Evolutionary conservation across 1,140 invertebrate species (phyloP), one percentile per base, ranked within the genome.

Genomic region (Glossosoma conforme): DNA sequence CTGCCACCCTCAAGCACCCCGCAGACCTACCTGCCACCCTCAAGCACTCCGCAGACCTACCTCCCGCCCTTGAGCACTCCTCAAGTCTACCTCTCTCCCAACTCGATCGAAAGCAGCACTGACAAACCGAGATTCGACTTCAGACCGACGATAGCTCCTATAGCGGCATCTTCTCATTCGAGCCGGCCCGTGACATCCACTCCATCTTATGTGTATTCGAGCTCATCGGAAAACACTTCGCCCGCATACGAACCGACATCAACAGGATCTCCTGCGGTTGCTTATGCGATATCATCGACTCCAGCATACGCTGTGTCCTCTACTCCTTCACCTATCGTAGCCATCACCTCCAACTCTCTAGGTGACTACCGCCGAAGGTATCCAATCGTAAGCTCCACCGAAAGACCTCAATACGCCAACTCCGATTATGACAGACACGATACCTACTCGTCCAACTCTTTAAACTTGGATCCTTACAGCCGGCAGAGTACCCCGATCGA

Each of bases 71-170:
- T n/a, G 55, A 37, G 62, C 35, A n/a, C 72, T 64, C 17, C 69
- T 62, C 15, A 63, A 44, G 70, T 76, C 1, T 60, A 65, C 42
- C 64, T 75, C 0, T 72, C 72, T n/a, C 68, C 69, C 10, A 75
- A 75, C 50, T 72, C 70, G 2, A 65, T 73, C 4, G 71, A 72
- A 44, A 62, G 63, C 33, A 68, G 69, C 11, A 58, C 61, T 1
- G 64, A 67, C 3, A 63, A 30, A 19, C 59, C 59, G 11, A 19
- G 44, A 22, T 73, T 63, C 44, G 62, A 75, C 45, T 67, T 68
- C 25, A 65, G 62, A 52, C 69, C 72, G 4, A 72, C 72, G 2
- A 65, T 70, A 2, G 48, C 68, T 20, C 68, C 72, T 6, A 68
- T 71, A 3, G 68, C 68, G 28, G 61, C 62, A 3, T 59, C 13